Evolutionary conservation across 2,113 vertebrate species (phyloP).

Genomic region (Labeo rohita): DNA sequence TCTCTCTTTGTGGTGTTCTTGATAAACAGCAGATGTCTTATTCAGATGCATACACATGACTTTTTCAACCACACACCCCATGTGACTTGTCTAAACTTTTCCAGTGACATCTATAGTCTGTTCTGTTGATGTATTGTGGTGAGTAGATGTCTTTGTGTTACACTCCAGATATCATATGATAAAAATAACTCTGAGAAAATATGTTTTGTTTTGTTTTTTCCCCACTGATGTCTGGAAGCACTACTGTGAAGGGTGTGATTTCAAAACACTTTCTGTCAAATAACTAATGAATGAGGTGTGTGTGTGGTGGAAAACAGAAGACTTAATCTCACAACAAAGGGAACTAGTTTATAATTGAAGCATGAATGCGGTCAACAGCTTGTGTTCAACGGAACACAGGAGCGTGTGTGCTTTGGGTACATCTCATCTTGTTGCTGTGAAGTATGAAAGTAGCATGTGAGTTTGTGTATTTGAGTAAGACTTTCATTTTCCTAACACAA

Average conservation of each 20-base stretch:
- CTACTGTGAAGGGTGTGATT: constrained; percentile 6
- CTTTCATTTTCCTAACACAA: too few relatives aligned
- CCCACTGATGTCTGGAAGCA: constrained; percentile 16
- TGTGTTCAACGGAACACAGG: not conserved
- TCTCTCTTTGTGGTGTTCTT: not conserved
- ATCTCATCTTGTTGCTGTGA: not conserved
- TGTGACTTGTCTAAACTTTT: constrained; percentile 7
- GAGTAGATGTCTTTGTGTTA: not conserved
- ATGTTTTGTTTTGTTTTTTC: constrained; percentile 22
- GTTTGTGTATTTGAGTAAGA: not conserved
- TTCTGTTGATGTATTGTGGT: constrained; percentile 10
- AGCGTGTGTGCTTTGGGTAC: not conserved
- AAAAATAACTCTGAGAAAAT: not conserved
- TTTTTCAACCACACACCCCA: not conserved
- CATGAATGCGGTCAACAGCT: constrained; percentile 1
- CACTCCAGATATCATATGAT: constrained; percentile 2
- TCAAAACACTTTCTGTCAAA: not conserved
- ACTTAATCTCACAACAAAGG: not conserved
- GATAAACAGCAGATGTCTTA: constrained; percentile 5
- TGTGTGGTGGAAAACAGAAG: constrained; percentile 20
- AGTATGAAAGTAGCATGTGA: not conserved
- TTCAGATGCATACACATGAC: not conserved
- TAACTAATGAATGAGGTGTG: not conserved
- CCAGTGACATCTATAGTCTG: not conserved
- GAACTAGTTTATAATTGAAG: constrained; percentile 5